phyloP scores from a whole-genome alignment of 1,140 invertebrate genomes.

The Sycobia sp. region DNA sequence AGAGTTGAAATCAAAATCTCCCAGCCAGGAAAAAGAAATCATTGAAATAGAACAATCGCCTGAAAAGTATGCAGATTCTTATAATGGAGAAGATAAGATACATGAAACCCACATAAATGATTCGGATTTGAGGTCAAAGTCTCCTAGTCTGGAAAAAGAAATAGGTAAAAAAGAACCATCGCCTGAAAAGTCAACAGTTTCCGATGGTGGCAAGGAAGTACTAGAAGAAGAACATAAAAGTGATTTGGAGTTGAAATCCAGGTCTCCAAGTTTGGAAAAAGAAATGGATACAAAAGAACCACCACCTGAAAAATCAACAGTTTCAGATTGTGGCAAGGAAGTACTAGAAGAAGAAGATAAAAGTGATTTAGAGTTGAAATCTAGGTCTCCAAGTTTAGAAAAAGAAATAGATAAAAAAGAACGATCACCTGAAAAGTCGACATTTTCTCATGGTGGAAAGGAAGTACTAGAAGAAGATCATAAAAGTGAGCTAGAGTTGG shows the following conservation, averaged over 20 bases:
- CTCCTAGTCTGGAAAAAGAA: constrained; percentile 7
- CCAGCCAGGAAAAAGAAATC: constrained; percentile 12
- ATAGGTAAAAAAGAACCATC: not conserved
- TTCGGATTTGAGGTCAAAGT: not conserved
- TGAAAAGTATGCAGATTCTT: not conserved
- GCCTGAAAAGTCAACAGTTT: not conserved
- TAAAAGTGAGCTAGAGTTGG: constrained; percentile 7
- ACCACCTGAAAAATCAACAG: not conserved
- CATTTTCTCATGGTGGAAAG: not conserved
- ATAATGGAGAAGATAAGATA: not conserved
- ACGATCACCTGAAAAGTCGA: not conserved
- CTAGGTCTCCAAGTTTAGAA: constrained; percentile 16
- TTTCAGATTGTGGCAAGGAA: not conserved
- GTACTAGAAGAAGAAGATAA: not conserved
- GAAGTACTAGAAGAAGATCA: not conserved
- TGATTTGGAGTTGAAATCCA: not conserved
- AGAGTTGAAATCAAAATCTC: constrained; percentile 26
- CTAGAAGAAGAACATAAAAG: not conserved
- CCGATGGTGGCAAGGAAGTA: not conserved
- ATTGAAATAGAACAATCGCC: not conserved
- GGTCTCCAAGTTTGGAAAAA: constrained; percentile 26
- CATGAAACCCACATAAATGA: not conserved
- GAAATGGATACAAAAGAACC: not conserved
- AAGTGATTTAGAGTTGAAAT: not conserved
- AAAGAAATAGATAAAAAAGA: constrained; percentile 14